A percentile compares a stretch with the other conserved stretches of the same genome.
Evolutionary conservation across 2,888 invertebrate genomes (phyloP).

Genomic region (Acrobasis repandana): DNA sequence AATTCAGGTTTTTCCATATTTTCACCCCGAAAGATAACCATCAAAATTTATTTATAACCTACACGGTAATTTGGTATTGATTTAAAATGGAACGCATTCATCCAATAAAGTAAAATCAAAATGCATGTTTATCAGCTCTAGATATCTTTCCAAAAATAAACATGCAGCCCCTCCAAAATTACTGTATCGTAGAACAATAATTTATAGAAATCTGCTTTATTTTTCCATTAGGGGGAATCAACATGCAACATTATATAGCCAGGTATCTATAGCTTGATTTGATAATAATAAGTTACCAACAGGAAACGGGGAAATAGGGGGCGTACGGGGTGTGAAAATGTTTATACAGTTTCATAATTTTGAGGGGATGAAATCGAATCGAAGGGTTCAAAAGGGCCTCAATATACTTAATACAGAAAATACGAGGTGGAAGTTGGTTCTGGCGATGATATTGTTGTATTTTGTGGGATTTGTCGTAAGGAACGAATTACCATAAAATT

Average conservation of each 20-base stretch:
- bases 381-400: constrained; percentile 71
- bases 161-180: constrained; percentile 44
- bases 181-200: constrained; percentile 77
- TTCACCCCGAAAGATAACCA: too few species aligned
- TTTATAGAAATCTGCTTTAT: constrained; percentile 68
- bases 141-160: neutral
- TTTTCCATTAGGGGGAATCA: constrained; percentile 72
- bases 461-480: constrained; percentile 47
- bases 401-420: constrained; percentile 77
- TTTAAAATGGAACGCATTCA: neutral
- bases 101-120: neutral
- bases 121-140: constrained; percentile 3
- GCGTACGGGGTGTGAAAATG: constrained; percentile 77
- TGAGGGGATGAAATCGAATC: constrained; percentile 77
- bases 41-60: too few species aligned
- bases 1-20: too few species aligned
- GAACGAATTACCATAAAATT: constrained; percentile 47
- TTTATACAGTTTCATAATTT: constrained; percentile 83
- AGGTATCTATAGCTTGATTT: constrained; percentile 79
- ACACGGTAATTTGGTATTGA: neutral
- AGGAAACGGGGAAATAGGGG: constrained; percentile 72
- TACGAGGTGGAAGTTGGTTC: constrained; percentile 69
- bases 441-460: constrained; percentile 52
- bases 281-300: constrained; percentile 79
- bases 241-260: constrained; percentile 70